Evolutionary conservation across 2,113 vertebrate genomes (phyloP), one percentile per base, ranked within the genome.

Genomic region (Siniperca knerii): DNA sequence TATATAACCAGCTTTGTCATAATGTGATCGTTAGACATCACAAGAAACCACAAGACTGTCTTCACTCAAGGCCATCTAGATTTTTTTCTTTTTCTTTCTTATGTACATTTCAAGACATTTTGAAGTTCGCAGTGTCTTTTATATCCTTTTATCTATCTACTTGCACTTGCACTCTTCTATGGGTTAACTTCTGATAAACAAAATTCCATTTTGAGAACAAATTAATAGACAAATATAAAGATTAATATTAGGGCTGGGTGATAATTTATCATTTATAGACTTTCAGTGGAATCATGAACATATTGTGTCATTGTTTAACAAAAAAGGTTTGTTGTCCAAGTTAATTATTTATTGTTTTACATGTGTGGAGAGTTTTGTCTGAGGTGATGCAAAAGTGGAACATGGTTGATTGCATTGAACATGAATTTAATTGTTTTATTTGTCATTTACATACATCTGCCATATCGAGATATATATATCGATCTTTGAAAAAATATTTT

Each of bases 141-240:
- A 62, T 13, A 33, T 54, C 11, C 1, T 65, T 64, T 54, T 64
- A 44, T 76, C 58, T n/a, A 21, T 44, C 6, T 15, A 12, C 12
- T 37, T 46, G 66, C 57, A 70, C 55, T 69, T 33, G 29, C 57
- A 70, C 46, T 76, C 35, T 40, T 55, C 33, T 54, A 44, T 72
- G 37, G 4, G 29, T 64, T 48, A 81, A 40, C 57, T 8, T 54
- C 21, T 72, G 46, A 29, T 62, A 37, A 61, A 50, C 29, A 62
- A 21, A 48, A 75, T n/a, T 37, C 12, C n/a, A 35, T 52, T 37
- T 60, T 35, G 23, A 65, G 8, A 65, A 44, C 23, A 71, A 61
- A 40, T 55, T 1, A 25, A 72, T 25, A 37, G 29, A 62, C 20
- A 18, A 40, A 69, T 29, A 20, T 25, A 25, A 23, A 76, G 0